Evolutionary conservation across 2,888 invertebrate genomes (phyloP), one percentile per base, ranked within the genome.

Genomic region (Bombylius major): DNA sequence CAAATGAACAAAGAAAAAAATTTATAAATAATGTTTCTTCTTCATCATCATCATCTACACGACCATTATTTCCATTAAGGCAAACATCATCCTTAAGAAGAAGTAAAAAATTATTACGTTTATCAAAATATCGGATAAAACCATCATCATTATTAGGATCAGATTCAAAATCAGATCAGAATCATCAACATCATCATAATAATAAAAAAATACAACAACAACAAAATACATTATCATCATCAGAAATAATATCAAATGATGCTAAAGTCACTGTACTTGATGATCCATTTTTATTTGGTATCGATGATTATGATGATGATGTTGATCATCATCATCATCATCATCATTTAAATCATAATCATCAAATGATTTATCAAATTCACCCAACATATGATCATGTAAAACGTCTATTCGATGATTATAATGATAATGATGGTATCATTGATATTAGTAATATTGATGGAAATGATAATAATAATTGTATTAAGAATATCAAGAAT

Each of bases 181-280:
- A 7, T 11, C 11, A 9, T 6, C 6, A 39, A 11, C 11, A 6
- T 9, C 6, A 8, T 11, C 4, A 7, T 4, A 11, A 23, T 47
- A 9, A 5, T 7, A 47, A 31, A 47, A 32, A 47, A 47, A 32
- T 6, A 31, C 9, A 31, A 31, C 9, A 31, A 47, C 31, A 31
- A 5, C n/a, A 11, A 47, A 7, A 12, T 47, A 46, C n/a, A 46
- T 6, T 14, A 46, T 32, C 46, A 13, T n/a, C n/a, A 46, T n/a
- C 46, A 46, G 56, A 69, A 69, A 50, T n/a, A 49, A 58, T 56
- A 23, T 56, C 53, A 46, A 57, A 59, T 47, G 58, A 61, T 62
- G 71, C 72, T 62, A 67, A 65, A 59, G 70, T 74, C n/a, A 74
- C 73, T 31, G 67, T 73, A n/a, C 65, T 73, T 6, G 73, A 73